These are phyloP conservation scores for Isichthys henryi DNA, from an alignment of 2,113 vertebrate species.

Conservation along the genomic window DNA sequence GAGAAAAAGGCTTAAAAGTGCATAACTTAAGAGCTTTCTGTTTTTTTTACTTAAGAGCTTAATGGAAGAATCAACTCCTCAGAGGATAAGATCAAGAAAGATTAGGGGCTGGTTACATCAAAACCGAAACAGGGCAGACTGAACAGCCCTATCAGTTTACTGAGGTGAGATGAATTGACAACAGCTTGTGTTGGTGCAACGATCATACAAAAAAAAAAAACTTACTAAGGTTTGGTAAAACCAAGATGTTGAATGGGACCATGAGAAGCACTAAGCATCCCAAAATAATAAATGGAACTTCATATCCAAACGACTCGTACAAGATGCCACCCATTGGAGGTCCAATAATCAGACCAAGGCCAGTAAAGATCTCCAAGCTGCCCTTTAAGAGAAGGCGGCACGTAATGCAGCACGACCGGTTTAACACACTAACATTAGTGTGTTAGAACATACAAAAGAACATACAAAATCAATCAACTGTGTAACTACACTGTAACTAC, in stretches of 20 bases:
- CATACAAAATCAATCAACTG: not conserved
- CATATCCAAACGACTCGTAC: constrained; percentile 84
- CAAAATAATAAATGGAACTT: constrained; percentile 79
- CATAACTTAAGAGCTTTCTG: no score
- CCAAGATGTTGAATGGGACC: constrained; percentile 77
- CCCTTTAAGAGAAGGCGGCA: constrained; percentile 59
- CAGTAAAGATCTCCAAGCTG: constrained; percentile 81
- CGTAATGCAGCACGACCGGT: not conserved
- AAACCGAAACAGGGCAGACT: not conserved
- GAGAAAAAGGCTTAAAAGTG: no score
- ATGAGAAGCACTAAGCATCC: constrained; percentile 75
- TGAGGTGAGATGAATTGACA: not conserved
- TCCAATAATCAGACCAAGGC: constrained; percentile 80
- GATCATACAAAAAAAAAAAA: not conserved
- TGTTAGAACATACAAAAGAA: no score
- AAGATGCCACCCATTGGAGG: constrained; percentile 87
- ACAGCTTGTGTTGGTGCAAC: not conserved
- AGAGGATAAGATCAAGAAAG: not conserved
- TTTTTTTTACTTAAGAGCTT: not conserved
- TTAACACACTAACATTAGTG: not conserved
- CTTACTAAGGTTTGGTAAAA: constrained; percentile 79
- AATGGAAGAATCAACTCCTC: not conserved
- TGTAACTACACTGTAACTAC: not conserved
- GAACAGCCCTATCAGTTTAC: not conserved
- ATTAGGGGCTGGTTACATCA: not conserved